Conservation (phyloP, 2,113 vertebrate species). For the Pedetes capensis region DNA sequence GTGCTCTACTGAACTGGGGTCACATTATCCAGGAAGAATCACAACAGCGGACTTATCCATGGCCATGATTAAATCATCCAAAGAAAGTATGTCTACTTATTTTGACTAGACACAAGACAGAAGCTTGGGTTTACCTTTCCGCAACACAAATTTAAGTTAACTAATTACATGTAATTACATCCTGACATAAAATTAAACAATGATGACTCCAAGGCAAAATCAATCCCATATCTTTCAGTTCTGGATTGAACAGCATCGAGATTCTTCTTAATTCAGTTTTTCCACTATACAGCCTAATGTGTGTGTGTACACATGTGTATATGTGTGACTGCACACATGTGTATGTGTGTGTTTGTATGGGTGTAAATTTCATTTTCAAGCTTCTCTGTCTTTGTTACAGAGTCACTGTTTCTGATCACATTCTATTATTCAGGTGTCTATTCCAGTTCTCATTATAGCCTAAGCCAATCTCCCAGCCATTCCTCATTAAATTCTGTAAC, state of each 20-base stretch:
- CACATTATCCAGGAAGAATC: background rate
- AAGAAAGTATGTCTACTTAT: background rate
- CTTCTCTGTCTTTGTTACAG: background rate
- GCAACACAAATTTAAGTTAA: background rate
- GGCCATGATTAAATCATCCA: background rate
- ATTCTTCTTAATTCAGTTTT: background rate
- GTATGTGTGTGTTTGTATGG: no score
- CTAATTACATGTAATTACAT: background rate
- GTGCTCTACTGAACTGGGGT: background rate
- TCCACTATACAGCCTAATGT: background rate
- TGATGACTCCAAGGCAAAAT: background rate
- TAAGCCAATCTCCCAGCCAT: background rate
- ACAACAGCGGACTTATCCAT: background rate
- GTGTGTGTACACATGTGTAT: rapidly evolving
- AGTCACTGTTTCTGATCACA: background rate
- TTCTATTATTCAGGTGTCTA: background rate
- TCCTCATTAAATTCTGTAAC: background rate
- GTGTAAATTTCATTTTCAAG: background rate
- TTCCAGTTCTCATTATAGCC: background rate
- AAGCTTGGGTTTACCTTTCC: background rate
- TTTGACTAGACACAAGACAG: background rate
- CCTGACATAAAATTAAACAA: background rate
- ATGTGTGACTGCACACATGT: no score
- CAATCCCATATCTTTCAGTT: background rate
- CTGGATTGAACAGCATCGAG: background rate